These are phyloP conservation scores for Pachycephala philippinensis DNA, from an alignment of 2,113 vertebrate genomes.

Conservation along the genomic window DNA sequence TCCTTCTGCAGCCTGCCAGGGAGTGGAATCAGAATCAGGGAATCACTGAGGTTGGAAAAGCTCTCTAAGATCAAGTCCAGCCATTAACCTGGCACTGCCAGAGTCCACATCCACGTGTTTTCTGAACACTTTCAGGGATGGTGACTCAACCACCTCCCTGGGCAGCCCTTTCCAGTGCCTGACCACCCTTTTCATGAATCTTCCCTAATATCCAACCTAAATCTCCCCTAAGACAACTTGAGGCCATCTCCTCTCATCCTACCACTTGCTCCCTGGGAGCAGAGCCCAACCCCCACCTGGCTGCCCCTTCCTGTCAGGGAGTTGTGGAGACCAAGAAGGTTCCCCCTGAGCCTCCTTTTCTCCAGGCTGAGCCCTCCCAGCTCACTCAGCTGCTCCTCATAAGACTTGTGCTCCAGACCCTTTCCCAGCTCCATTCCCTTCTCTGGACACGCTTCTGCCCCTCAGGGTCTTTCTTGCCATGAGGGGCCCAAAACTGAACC, in stretches of 20 bases:
- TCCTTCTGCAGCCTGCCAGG: conserved; percentile 81
- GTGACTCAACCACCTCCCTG: neutral
- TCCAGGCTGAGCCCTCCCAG: neutral
- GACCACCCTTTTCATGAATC: neutral
- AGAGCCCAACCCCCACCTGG: rapidly evolving
- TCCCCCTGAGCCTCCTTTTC: neutral
- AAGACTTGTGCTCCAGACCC: neutral
- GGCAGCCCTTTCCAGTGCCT: neutral
- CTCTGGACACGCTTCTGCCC: neutral
- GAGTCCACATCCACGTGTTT: neutral
- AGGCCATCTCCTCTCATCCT: neutral
- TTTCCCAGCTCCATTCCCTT: neutral
- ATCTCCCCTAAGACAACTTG: neutral
- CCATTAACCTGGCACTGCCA: neutral
- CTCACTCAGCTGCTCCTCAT: neutral
- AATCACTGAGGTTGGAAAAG: neutral
- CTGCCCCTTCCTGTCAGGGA: neutral
- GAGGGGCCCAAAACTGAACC: neutral
- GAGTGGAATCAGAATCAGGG: neutral
- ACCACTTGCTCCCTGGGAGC: neutral
- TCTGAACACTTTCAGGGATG: neutral
- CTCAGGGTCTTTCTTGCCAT: neutral
- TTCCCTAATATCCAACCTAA: neutral
- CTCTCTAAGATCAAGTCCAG: neutral
- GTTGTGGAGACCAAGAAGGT: rapidly evolving